Evolutionary conservation across 2,113 vertebrate species (phyloP).

Genomic region (Aphyosemion australe): DNA sequence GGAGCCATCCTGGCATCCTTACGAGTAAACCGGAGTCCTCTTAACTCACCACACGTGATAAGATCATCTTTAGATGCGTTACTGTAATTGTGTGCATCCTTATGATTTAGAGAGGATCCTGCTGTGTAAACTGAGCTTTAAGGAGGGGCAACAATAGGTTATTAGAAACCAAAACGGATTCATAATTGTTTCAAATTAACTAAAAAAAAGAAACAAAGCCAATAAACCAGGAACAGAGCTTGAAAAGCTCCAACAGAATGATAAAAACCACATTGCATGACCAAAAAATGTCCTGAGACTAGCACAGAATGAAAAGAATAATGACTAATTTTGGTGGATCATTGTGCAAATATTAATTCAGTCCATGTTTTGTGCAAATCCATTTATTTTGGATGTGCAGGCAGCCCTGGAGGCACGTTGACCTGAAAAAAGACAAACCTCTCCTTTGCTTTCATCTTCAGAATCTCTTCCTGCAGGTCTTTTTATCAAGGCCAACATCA

Average conservation of each 20-base stretch:
- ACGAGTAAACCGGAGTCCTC: too few relatives aligned
- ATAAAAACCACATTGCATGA: not conserved
- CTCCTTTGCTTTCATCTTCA: slow-evolving; percentile 70
- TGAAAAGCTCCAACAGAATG: not conserved
- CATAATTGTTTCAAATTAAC: not conserved
- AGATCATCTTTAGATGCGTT: too few relatives aligned
- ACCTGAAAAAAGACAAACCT: slow-evolving; percentile 76
- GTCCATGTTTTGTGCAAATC: slow-evolving; percentile 60
- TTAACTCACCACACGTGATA: too few relatives aligned
- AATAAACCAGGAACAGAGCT: not conserved
- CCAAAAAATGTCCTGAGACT: slow-evolving; percentile 13
- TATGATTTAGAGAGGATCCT: too few relatives aligned
- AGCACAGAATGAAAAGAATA: slow-evolving; percentile 22
- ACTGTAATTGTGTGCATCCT: too few relatives aligned
- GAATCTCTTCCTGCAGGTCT: slow-evolving; percentile 62
- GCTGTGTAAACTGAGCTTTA: too few relatives aligned
- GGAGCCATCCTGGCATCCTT: too few relatives aligned
- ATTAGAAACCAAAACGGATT: not conserved
- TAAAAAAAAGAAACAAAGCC: not conserved
- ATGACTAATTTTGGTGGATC: slow-evolving; percentile 25
- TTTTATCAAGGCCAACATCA: slow-evolving; percentile 58
- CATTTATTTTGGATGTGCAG: slow-evolving; percentile 68
- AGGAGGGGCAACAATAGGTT: not conserved
- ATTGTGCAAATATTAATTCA: slow-evolving; percentile 56
- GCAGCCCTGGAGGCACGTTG: slow-evolving; percentile 73